phyloP scores from a whole-genome alignment of 2,113 vertebrate species.

The Alethe diademata region DNA sequence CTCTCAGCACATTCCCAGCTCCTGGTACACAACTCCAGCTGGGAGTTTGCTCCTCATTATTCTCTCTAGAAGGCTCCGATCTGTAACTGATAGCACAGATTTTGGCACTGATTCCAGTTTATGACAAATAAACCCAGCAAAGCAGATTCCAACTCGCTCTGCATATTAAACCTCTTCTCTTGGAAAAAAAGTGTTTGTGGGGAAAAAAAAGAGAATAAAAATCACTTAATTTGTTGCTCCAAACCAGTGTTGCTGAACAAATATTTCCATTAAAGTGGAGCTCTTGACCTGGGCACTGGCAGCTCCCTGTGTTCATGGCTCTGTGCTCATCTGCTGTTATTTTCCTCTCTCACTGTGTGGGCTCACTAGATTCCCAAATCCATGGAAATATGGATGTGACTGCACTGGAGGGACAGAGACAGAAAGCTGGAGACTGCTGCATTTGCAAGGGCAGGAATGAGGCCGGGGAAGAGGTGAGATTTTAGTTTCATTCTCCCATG shows the following conservation, averaged over 20 bases:
- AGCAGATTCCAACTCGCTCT: background rate
- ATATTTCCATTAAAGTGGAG: background rate
- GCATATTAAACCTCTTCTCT: background rate
- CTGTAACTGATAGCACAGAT: background rate
- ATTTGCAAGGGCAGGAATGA: background rate
- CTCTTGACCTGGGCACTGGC: background rate
- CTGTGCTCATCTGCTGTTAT: background rate
- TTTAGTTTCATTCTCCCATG: background rate
- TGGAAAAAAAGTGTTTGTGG: background rate
- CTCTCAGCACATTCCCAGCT: background rate
- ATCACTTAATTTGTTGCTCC: background rate
- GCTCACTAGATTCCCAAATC: background rate
- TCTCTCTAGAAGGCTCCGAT: background rate
- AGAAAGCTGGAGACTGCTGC: background rate
- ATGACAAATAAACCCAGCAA: background rate
- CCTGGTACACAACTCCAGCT: background rate
- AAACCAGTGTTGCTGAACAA: background rate
- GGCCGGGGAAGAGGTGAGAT: background rate
- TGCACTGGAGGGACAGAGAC: background rate
- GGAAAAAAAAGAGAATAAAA: background rate
- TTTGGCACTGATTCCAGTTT: constrained; percentile 17
- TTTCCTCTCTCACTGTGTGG: background rate
- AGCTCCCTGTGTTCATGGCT: background rate
- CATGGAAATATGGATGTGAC: background rate
- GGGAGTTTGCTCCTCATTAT: background rate